phyloP scores from a whole-genome alignment of 2,797 vertebrate genomes.

The Smutsia gigantea region DNA sequence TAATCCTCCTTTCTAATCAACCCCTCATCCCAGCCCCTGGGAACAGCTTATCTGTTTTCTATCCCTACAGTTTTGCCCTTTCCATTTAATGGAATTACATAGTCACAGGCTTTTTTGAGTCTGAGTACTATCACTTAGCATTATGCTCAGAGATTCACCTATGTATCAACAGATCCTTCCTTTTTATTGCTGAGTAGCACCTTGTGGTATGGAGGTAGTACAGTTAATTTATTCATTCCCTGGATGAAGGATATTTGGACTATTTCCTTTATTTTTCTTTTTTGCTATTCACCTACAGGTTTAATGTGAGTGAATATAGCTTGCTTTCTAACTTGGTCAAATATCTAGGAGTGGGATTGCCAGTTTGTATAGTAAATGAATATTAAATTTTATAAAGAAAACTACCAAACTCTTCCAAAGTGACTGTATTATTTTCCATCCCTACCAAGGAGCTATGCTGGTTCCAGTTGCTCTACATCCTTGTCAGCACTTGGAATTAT shows the following conservation, averaged over 20 bases:
- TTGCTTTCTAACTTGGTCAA: conserved; percentile 51
- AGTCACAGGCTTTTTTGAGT: background rate
- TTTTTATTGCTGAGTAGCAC: background rate
- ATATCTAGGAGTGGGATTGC: background rate
- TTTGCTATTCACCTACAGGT: conserved; percentile 17
- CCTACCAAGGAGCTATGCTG: background rate
- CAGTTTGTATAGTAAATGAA: background rate
- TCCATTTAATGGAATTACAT: background rate
- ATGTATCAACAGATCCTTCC: background rate
- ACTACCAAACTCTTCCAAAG: background rate
- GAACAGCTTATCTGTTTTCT: background rate
- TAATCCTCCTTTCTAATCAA: background rate
- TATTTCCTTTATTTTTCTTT: background rate
- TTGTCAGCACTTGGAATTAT: background rate
- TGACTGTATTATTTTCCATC: background rate
- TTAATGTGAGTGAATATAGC: conserved; percentile 62
- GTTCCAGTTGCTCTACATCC: background rate
- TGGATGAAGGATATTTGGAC: conserved; percentile 38
- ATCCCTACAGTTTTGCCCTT: background rate
- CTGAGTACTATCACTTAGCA: conserved; percentile 9
- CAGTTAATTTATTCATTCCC: background rate
- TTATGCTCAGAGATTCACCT: background rate
- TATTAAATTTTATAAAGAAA: conserved; percentile 42
- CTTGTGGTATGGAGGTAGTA: background rate
- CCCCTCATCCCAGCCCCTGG: too few relatives aligned